Evolutionary conservation across 2,888 invertebrate species (phyloP), one percentile per base, ranked within the genome.

Genomic region (Ryuthela nishihirai): DNA sequence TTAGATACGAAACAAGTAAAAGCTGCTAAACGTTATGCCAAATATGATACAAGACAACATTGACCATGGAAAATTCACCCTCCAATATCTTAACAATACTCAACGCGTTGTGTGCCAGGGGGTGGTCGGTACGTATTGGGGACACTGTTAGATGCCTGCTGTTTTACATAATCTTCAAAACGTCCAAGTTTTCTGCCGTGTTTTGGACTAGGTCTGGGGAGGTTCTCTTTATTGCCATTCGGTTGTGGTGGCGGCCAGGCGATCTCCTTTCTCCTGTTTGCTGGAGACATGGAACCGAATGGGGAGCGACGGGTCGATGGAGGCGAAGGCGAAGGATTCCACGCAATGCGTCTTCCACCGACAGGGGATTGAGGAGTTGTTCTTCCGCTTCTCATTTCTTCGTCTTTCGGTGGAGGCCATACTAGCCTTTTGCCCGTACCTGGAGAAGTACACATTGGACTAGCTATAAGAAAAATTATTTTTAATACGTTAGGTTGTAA

Each of bases 21-120:
- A n/a, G n/a, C n/a, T n/a, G n/a, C n/a, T n/a, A n/a, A n/a, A n/a
- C n/a, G n/a, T n/a, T n/a, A n/a, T n/a, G n/a, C n/a, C n/a, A n/a
- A n/a, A n/a, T n/a, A n/a, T n/a, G n/a, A n/a, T n/a, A n/a, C n/a
- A n/a, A n/a, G n/a, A n/a, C n/a, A n/a, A n/a, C n/a, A n/a, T n/a
- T n/a, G n/a, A n/a, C n/a, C n/a, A n/a, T n/a, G n/a, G n/a, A n/a
- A n/a, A n/a, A n/a, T n/a, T n/a, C n/a, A n/a, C n/a, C n/a, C n/a
- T n/a, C n/a, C n/a, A n/a, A n/a, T n/a, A 6, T 4, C 18, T 7
- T 44, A 53, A 35, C 52, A 36, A 25, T 25, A 53, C 15, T 62
- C 58, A 9, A 70, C 64, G 68, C 70, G 67, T 67, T 71, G 62
- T 64, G 67, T 66, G 17, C 64, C 58, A n/a, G 67, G 68, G 5